Conservation (phyloP, 2,797 vertebrate species). For the Sphenodon punctatus region DNA sequence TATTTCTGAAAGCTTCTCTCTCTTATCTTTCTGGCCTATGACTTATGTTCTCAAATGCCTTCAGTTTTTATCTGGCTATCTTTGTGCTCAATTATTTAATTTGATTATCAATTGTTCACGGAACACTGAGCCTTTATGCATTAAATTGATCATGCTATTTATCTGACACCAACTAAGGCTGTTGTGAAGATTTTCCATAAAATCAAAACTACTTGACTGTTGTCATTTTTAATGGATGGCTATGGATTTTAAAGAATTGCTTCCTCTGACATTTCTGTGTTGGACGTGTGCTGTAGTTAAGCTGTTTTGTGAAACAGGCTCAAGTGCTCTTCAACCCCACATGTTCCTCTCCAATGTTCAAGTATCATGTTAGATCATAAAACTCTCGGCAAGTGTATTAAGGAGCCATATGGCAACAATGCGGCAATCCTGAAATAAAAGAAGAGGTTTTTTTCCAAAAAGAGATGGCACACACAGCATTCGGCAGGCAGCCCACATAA, state of each 20-base stretch:
- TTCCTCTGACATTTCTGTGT: neutral
- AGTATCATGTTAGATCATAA: neutral
- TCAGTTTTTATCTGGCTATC: slow-evolving; percentile 25
- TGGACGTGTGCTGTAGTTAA: neutral
- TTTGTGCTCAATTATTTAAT: slow-evolving; percentile 34
- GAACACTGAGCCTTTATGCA: slow-evolving; percentile 11
- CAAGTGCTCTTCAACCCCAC: neutral
- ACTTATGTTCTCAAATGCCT: slow-evolving; percentile 5
- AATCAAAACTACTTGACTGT: slow-evolving; percentile 13
- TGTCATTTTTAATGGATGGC: neutral
- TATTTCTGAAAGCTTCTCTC: neutral
- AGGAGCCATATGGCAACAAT: neutral
- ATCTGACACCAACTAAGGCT: neutral
- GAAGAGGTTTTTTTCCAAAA: slow-evolving; percentile 9
- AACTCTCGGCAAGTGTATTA: neutral
- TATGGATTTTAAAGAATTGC: neutral
- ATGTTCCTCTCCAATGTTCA: rapidly evolving
- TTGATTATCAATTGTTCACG: slow-evolving; percentile 35
- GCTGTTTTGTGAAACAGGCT: neutral
- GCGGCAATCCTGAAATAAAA: slow-evolving; percentile 29
- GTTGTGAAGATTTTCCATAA: neutral
- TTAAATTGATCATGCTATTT: neutral
- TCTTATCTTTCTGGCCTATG: neutral
- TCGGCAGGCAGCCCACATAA: neutral
- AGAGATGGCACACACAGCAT: slow-evolving; percentile 17